These are phyloP conservation scores for Bactericera cockerelli DNA, from an alignment of 1,140 invertebrate species.

Conservation along the genomic window DNA sequence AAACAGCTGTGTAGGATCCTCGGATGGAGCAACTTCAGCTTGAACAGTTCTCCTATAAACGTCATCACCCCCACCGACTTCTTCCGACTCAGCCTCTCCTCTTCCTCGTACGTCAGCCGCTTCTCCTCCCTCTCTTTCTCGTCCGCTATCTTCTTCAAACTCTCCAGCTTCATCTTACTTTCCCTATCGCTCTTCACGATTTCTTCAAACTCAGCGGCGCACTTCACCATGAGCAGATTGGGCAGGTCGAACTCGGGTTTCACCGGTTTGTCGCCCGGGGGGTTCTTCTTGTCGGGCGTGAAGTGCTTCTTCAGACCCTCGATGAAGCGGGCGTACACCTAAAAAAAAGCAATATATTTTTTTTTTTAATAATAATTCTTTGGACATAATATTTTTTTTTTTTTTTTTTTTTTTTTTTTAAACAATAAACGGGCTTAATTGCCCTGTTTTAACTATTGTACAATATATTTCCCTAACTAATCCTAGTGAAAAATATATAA, in stretches of 20 bases:
- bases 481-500: too few species aligned
- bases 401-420: too few species aligned
- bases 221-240: background rate
- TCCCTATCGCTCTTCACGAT: background rate
- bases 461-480: too few species aligned
- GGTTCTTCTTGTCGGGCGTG: too few species aligned
- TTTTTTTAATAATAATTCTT: too few species aligned
- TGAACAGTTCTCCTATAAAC: background rate
- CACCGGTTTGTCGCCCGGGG: too few species aligned
- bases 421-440: too few species aligned
- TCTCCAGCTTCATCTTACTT: background rate
- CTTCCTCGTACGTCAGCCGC: background rate
- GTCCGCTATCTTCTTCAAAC: background rate
- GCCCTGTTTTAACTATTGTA: too few species aligned
- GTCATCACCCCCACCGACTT: background rate
- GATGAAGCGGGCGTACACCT: too few species aligned
- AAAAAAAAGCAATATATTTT: too few species aligned
- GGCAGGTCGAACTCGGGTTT: background rate
- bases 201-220: background rate
- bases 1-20: background rate
- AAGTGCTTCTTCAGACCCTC: too few species aligned
- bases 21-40: background rate
- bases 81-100: background rate
- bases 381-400: background rate
- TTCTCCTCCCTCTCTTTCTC: background rate